phyloP scores from a whole-genome alignment of 92 coral and sea anemone genomes.

The Palythoa heliodiscus region DNA sequence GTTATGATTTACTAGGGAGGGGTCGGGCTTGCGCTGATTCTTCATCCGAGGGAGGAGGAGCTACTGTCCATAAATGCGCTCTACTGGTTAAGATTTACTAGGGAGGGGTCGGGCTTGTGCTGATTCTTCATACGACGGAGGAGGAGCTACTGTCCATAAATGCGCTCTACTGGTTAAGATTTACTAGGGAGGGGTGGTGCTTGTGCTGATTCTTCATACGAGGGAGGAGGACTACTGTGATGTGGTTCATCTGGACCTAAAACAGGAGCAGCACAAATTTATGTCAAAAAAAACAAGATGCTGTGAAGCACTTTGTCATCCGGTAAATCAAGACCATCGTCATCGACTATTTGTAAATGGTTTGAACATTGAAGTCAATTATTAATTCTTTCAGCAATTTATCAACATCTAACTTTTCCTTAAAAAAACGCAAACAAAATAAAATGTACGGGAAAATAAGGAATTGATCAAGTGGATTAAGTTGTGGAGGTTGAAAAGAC shows the following conservation, averaged over 20 bases:
- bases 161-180: neutral
- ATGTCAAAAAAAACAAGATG: too few relatives aligned
- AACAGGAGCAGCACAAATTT: neutral
- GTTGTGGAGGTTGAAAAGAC: too few relatives aligned
- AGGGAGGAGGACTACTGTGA: conserved; percentile 35
- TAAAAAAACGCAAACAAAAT: too few relatives aligned
- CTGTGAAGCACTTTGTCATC: too few relatives aligned
- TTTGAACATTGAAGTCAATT: too few relatives aligned
- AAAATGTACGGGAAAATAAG: too few relatives aligned
- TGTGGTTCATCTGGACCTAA: neutral
- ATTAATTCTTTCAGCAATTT: too few relatives aligned
- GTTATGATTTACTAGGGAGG: conserved; percentile 41
- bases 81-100: conserved; percentile 24
- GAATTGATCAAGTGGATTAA: too few relatives aligned
- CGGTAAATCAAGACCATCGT: too few relatives aligned
- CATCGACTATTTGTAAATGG: too few relatives aligned
- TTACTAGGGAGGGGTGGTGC: conserved; percentile 46
- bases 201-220: conserved; percentile 37
- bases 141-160: neutral
- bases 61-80: too few relatives aligned
- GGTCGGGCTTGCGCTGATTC: conserved; percentile 42
- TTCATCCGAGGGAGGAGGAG: conserved; percentile 37
- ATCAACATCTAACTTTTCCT: too few relatives aligned
- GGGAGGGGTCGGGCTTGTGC: conserved; percentile 45
- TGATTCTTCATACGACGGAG: conserved; percentile 37